Evolutionary conservation across 2,113 vertebrate species (phyloP).

Genomic region (Nannospalax galili): DNA sequence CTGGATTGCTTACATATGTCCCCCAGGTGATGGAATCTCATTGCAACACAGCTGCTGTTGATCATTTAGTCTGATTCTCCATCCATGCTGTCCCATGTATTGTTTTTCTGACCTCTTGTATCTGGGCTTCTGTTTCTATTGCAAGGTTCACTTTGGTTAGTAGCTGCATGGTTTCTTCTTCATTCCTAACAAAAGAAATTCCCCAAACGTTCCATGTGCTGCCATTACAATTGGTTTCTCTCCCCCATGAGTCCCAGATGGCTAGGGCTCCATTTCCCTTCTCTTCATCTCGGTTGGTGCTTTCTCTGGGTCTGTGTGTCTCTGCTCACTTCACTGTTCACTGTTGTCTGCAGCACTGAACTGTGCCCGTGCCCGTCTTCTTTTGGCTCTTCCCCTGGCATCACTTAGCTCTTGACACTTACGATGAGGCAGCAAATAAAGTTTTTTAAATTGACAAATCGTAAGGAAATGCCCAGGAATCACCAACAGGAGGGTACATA

Average conservation of each 20-base stretch:
- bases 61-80: neutral
- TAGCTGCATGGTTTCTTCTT: neutral
- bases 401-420: neutral
- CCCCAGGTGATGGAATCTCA: neutral
- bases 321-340: neutral
- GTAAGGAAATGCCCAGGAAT: neutral
- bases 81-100: neutral
- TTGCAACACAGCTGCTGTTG: neutral
- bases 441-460: neutral
- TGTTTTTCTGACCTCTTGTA: neutral
- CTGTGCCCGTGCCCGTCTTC: neutral
- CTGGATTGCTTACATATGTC: neutral
- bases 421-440: neutral
- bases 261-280: neutral
- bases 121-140: neutral
- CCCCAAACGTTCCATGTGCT: neutral
- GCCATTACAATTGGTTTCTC: neutral
- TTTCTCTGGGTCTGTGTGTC: neutral
- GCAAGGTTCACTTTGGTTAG: neutral
- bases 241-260: neutral
- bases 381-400: neutral
- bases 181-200: neutral
- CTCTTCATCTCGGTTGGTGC: neutral
- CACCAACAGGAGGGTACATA: neutral
- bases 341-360: neutral